phyloP scores from a whole-genome alignment of 1,140 invertebrate species.

The Sitophilus oryzae region DNA sequence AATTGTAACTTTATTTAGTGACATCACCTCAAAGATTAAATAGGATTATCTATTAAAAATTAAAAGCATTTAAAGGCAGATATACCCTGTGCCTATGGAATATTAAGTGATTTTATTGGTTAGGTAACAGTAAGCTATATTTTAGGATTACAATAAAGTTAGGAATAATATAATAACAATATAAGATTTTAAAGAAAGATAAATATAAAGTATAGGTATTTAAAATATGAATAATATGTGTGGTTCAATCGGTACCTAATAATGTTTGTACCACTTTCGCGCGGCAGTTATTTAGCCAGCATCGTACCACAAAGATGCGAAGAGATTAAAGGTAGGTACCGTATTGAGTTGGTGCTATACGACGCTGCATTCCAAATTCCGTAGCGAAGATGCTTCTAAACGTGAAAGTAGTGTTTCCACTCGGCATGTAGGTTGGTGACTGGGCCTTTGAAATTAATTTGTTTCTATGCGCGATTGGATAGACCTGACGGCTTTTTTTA shows the following conservation, averaged over 20 bases:
- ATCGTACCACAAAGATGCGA: conserved; percentile 11
- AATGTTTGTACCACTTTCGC: not conserved
- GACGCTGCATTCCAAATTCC: conserved; percentile 31
- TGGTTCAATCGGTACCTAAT: not conserved
- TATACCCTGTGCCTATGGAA: too few species aligned
- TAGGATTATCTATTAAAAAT: too few species aligned
- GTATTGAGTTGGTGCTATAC: conserved; percentile 22
- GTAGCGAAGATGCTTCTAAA: conserved; percentile 34
- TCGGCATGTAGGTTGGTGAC: conserved; percentile 32
- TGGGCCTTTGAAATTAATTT: conserved; percentile 17
- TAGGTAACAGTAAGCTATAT: too few species aligned
- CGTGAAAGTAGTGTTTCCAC: conserved; percentile 37
- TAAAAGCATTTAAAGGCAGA: too few species aligned
- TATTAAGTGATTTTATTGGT: too few species aligned
- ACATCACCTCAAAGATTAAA: too few species aligned
- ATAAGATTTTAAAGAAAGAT: too few species aligned
- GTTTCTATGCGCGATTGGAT: conserved; percentile 15
- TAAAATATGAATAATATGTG: too few species aligned
- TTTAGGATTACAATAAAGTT: too few species aligned
- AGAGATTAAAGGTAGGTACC: conserved; percentile 22
- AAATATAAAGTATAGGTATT: too few species aligned
- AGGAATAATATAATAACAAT: too few species aligned
- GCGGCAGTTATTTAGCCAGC: not conserved
- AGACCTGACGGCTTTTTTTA: conserved; percentile 1
- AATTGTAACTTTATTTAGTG: too few species aligned